Base-by-base conservation (phyloP, 2,113 vertebrate species). In the Struthidea cinerea region DNA sequence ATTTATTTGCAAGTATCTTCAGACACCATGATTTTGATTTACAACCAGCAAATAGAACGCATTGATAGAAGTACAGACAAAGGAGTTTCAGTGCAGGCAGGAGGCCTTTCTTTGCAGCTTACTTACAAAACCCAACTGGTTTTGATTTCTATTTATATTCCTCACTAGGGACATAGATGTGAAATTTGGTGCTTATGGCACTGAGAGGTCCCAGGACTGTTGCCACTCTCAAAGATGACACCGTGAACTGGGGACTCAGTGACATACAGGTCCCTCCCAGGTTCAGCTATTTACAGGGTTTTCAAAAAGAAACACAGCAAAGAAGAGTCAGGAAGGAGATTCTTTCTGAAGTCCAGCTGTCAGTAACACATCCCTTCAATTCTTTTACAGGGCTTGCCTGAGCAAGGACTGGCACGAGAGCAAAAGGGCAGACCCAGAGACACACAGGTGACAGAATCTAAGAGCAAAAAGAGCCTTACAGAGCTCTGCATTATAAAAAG, bases 71-170 rank as follows among this genome's bases (percentile, higher is more conserved):
- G 52, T 3, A 92, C 8, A 83, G 70, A 76, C n/a, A 63, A 60
- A 57, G 13, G 63, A 91, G 42, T 39, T 69, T 16, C 41, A 79
- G 41, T 15, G 39, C 16, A 78, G 76, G 65, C 83, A 94, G 79
- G 52, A 87, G 69, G 41, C 73, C 47, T 53, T 68, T 78, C 52
- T 89, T 73, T 86, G 70, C 79, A 89, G 71, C 71, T 88, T 65
- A 5, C 74, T 91, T 89, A 84, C 64, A 81, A 52, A 80, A 84
- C 65, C 74, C 80, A 89, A 76, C 28, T 90, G 90, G 39, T 90
- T 95, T 87, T 92, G 52, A 94, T 94, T 92, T 89, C 88, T 84
- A 46, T 89, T 95, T 81, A 10, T 81, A 71, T 20, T 78, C 73
- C 63, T 91, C 65, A 41, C 57, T 47, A 61, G 78, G 37, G 47